Evolutionary conservation across 2,113 vertebrate species (phyloP), one percentile per base, ranked within the genome.

Genomic region (Scophthalmus maximus): DNA sequence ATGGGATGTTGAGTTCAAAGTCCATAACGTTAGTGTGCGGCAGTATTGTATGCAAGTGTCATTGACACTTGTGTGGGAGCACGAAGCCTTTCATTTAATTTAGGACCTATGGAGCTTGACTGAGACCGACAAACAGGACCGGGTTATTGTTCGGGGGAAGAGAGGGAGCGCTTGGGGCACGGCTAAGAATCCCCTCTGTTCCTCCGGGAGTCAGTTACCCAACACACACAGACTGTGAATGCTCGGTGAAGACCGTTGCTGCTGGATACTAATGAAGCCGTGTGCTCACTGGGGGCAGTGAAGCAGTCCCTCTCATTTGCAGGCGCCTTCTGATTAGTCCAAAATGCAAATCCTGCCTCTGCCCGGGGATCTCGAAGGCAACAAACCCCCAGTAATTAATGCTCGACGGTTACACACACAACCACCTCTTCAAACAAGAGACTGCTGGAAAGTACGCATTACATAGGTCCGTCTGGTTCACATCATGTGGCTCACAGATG

Each of bases 311-410:
- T 76, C 80, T 82, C 61, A 80, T 82, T 71, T 57, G 78, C 63
- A 67, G 64, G 27, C 59, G 7, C 59, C 64, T 68, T 78, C 82
- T 73, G 78, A 89, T 89, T 82, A 82, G 76, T 73, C 73, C 68
- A 79, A 87, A 86, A 91, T 87, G 81, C 87, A 82, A 88, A 89
- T 83, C 69, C 47, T 64, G 63, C 76, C 79, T 76, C 74, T 25
- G 5, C 76, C 69, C 55, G 36, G 49, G 50, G 81, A 83, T 68
- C 52, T 66, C 62, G 40, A 58, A 44, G 68, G 59, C 68, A 83
- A 79, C 76, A 57, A 75, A 36, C 46, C 73, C 67, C 42, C 22
- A 61, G 63, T 72, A 80, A 87, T 81, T 83, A 84, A 79, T 62
- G 60, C 80, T 15, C 1, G 75, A 77, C 59, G 59, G 72, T 71